Percentiles rank a stretch among this genome's conserved stretches.
These are phyloP conservation scores for Gallinago nigripennis DNA, from an alignment of 2,797 vertebrate genomes.

Conservation along the genomic window DNA sequence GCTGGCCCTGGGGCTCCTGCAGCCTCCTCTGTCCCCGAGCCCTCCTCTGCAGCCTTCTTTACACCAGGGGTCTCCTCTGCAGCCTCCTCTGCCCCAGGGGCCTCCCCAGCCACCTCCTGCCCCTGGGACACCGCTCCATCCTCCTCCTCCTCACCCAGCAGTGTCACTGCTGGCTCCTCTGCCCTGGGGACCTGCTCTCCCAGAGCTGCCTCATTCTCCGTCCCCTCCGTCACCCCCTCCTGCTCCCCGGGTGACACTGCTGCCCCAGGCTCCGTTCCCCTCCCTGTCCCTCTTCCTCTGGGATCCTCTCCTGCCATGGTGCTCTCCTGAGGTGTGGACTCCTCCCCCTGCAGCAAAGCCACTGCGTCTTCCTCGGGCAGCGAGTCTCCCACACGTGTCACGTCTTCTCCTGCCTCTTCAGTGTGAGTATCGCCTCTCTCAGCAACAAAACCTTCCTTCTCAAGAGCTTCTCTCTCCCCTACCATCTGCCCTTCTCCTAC, in stretches of 20 bases:
- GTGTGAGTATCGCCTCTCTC: neutral
- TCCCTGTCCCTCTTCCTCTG: neutral
- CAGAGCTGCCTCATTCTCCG: rapidly evolving
- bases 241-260: neutral
- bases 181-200: neutral
- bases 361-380: neutral
- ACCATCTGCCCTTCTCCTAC: neutral
- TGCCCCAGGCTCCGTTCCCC: neutral
- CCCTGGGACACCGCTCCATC: rapidly evolving
- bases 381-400: rapidly evolving
- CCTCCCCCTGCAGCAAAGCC: neutral
- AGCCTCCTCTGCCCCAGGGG: neutral
- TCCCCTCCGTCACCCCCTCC: neutral
- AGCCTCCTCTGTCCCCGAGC: neutral
- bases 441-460: neutral
- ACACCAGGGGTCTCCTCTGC: neutral
- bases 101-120: neutral
- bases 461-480: neutral
- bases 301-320: neutral
- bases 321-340: neutral
- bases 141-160: rapidly evolving
- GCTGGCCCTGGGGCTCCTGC: rapidly evolving
- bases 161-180: neutral
- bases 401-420: neutral
- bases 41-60: neutral